Base-by-base conservation (phyloP, 2,797 vertebrate genomes). In the Urosaurus nigricauda region DNA sequence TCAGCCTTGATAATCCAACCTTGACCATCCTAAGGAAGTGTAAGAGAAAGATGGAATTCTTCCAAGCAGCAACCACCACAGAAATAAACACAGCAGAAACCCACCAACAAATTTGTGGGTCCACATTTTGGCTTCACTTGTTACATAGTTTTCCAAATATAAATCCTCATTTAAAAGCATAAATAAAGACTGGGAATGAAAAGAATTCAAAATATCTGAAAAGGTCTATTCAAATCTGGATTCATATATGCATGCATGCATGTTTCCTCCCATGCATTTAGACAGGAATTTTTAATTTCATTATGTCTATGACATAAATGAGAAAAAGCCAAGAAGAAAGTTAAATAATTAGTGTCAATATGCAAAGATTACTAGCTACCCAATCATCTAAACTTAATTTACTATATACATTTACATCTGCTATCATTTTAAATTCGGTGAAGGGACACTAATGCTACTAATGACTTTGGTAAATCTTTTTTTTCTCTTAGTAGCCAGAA, bases 1-100 rank as follows among this genome's bases (percentile, higher is more conserved):
- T 88, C n/a, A 53, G n/a, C 58, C 74, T 40, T 78, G 43, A 78
- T 68, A 53, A 40, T 53, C 14, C 35, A 47, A 35, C 60, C n/a
- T 37, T 65, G 60, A 68, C 60, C 68, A 68, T 84, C 26, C 75
- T 17, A 70, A 84, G 29, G 47, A 75, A 68, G 35, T 56, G 78
- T 35, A 84, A 35, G 29, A 78, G 4, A 8, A 68, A 68, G 65
- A 65, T 87, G 32, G 53, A 83, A 83, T 35, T 79, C 29, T 85
- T 84, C 53, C 65, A 73, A 79, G 43, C 51, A 71, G 65, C 51
- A 73, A 35, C 35, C n/a, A 79, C 5, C 43, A 26, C 63, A 58
- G 29, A 17, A 83, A 13, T 56, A 60, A 88, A 79, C n/a, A 60
- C 35, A 75, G n/a, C 60, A 79, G 7, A 88, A 78, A 84, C 51